Conservation (phyloP, 2,888 invertebrate genomes). For the Holacanthella duospinosa region DNA sequence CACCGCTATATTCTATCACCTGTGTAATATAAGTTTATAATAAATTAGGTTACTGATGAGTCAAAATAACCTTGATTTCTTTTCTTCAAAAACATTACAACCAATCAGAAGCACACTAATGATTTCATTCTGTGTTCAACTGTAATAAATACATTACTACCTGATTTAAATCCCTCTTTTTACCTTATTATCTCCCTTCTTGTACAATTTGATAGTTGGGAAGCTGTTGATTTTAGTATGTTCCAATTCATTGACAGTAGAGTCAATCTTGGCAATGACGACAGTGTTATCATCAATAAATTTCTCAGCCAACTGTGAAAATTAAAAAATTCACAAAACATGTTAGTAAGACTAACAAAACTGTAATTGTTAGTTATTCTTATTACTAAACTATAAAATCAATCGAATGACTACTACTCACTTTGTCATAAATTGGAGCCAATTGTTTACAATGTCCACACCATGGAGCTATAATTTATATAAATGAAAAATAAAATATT, state of each 20-base stretch:
- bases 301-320: slow-evolving; percentile 73
- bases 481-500: no score
- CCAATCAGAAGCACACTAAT: no score
- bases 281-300: slow-evolving; percentile 70
- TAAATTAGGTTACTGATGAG: slow-evolving; percentile 6
- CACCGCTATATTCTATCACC: slow-evolving; percentile 85
- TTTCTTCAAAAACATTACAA: background rate
- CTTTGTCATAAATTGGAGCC: slow-evolving; percentile 82
- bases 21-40: slow-evolving; percentile 31
- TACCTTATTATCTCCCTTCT: slow-evolving; percentile 66
- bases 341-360: background rate
- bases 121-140: no score
- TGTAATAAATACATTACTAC: no score
- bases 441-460: slow-evolving; percentile 97
- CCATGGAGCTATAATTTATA: no score
- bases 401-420: no score
- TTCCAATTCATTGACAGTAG: slow-evolving; percentile 94
- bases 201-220: slow-evolving; percentile 90
- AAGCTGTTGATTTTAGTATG: slow-evolving; percentile 88
- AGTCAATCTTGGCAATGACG: slow-evolving; percentile 96
- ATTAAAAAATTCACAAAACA: slow-evolving; percentile 3
- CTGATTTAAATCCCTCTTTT: no score
- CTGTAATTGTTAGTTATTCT: no score
- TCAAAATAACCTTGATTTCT: background rate
- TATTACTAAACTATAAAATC: no score